These are phyloP conservation scores for Spilogale gracilis DNA, from an alignment of 2,113 vertebrate species.

Conservation along the genomic window DNA sequence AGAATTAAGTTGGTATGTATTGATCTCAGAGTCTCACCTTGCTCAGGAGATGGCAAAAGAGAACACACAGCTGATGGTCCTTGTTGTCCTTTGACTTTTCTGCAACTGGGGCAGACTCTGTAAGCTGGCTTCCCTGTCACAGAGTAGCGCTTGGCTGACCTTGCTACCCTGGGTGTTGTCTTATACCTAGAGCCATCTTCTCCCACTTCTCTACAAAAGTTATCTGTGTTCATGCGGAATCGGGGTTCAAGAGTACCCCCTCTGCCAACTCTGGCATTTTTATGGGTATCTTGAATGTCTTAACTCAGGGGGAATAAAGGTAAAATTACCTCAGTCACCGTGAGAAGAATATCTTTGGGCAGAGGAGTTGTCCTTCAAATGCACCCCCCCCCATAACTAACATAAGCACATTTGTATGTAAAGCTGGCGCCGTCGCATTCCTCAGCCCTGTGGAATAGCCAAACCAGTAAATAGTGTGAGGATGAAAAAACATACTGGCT, in stretches of 20 bases:
- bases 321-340: slow-evolving; percentile 2
- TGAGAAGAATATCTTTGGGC: neutral
- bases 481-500: neutral
- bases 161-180: neutral
- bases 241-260: neutral
- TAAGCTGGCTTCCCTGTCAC: neutral
- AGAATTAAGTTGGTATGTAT: neutral
- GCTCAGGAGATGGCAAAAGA: neutral
- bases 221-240: neutral
- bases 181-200: neutral
- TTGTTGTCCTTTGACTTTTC: neutral
- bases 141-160: neutral
- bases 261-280: slow-evolving; percentile 27
- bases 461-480: neutral
- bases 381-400: neutral
- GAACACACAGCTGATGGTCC: neutral
- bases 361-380: neutral
- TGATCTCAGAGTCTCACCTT: neutral
- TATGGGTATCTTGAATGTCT: slow-evolving; percentile 34
- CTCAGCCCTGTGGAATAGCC: neutral
- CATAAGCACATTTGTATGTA: neutral
- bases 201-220: neutral
- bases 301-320: slow-evolving; percentile 18
- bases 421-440: neutral
- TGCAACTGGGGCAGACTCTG: neutral